Percentiles rank a stretch among this genome's conserved stretches.
Conservation (phyloP, 2,113 vertebrate species). For the Sphaerodactylus townsendi region DNA sequence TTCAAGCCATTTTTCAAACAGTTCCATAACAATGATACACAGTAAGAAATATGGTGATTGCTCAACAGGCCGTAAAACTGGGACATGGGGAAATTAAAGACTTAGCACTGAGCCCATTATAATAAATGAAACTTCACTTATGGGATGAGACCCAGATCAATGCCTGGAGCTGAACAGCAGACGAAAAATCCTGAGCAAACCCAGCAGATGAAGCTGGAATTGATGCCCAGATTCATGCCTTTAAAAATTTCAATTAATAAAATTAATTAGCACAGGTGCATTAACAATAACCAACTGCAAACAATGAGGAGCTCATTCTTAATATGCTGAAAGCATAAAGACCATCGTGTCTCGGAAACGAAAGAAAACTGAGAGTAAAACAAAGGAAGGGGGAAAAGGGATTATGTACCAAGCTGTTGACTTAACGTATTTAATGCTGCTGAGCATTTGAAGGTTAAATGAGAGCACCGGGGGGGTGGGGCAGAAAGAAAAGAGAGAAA, state of each 20-base stretch:
- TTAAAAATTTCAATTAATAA: conserved; percentile 9
- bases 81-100: not conserved
- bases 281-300: conserved; percentile 25
- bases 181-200: not conserved
- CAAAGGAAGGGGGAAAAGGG: conserved; percentile 19
- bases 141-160: not conserved
- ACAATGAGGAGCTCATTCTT: conserved; percentile 20
- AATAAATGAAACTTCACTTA: not conserved
- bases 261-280: conserved; percentile 21
- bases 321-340: conserved; percentile 13
- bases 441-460: conserved; percentile 54
- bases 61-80: not conserved
- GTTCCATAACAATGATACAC: too few species aligned
- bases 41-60: too few species aligned
- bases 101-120: not conserved
- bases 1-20: not conserved
- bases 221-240: not conserved
- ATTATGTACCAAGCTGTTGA: conserved; percentile 30
- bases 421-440: conserved; percentile 38
- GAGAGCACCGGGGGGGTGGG: conserved; percentile 5
- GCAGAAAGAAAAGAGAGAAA: conserved; percentile 6
- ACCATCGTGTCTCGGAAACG: conserved; percentile 7
- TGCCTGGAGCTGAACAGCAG: not conserved
- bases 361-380: conserved; percentile 32
- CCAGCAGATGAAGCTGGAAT: not conserved